Conservation (phyloP, 2,888 invertebrate genomes). For the Drosophila monieri region DNA sequence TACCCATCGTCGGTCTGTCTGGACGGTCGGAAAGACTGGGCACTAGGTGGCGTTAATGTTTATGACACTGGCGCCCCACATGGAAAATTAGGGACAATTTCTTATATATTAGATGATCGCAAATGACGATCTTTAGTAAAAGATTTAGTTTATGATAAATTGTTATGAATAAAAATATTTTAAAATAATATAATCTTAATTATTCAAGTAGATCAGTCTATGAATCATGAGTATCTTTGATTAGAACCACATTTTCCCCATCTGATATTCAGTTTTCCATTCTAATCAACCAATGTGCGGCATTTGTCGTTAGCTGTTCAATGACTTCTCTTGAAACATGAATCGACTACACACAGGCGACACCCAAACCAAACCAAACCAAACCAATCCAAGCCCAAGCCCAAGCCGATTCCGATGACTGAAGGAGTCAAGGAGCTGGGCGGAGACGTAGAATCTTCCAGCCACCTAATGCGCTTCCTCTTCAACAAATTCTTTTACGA, state of each 20-base stretch:
- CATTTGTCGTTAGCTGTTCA: constrained; percentile 72
- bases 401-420: constrained; percentile 18
- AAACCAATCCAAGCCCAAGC: constrained; percentile 2
- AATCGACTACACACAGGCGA: constrained; percentile 72
- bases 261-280: neutral
- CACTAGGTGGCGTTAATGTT: constrained; percentile 30
- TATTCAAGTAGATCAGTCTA: neutral
- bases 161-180: no score
- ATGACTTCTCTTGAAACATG: constrained; percentile 80
- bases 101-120: neutral
- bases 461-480: constrained; percentile 77
- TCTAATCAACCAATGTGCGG: constrained; percentile 34
- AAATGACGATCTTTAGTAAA: neutral
- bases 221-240: neutral
- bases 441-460: constrained; percentile 29
- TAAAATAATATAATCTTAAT: no score
- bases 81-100: neutral
- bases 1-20: constrained; percentile 65
- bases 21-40: constrained; percentile 18
- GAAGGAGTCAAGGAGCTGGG: constrained; percentile 52
- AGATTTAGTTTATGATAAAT: no score
- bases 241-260: neutral
- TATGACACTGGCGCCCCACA: constrained; percentile 29
- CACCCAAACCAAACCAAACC: constrained; percentile 22
- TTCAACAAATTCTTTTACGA: constrained; percentile 66